Evolutionary conservation across 2,888 invertebrate species (phyloP).

Genomic region (Pemphredon lugubris): DNA sequence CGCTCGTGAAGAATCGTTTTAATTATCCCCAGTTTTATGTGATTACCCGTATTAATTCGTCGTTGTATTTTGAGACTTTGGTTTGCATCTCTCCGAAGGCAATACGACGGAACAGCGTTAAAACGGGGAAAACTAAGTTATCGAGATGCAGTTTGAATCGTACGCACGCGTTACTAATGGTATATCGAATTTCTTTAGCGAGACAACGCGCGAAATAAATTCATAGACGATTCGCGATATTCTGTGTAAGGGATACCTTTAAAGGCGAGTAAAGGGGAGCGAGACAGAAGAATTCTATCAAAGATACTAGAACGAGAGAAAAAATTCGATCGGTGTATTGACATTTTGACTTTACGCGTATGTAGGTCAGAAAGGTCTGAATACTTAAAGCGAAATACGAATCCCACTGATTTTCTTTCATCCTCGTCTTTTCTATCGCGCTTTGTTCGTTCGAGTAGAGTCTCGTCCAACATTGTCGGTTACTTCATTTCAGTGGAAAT

Average conservation of each 20-base stretch:
- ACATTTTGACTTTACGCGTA: conserved; percentile 8
- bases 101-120: too few relatives aligned
- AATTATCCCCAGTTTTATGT: too few relatives aligned
- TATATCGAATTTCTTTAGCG: background rate
- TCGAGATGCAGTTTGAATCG: too few relatives aligned
- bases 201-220: background rate
- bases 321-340: conserved; percentile 8
- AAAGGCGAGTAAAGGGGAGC: background rate
- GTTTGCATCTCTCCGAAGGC: too few relatives aligned
- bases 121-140: too few relatives aligned
- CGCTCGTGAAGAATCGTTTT: too few relatives aligned
- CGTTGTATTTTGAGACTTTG: too few relatives aligned
- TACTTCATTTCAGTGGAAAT: conserved; percentile 27
- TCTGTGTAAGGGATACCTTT: background rate
- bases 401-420: conserved; percentile 33
- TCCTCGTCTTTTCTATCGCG: background rate
- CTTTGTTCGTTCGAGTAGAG: conserved; percentile 38
- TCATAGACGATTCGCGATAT: conserved; percentile 11
- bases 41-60: background rate
- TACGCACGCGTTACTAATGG: too few relatives aligned
- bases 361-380: conserved; percentile 15
- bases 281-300: background rate
- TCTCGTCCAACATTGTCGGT: conserved; percentile 33
- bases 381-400: conserved; percentile 34
- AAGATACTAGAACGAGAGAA: background rate